These are phyloP conservation scores for Chaunax sp. DNA, from an alignment of 2,797 vertebrate genomes.

Conservation along the genomic window DNA sequence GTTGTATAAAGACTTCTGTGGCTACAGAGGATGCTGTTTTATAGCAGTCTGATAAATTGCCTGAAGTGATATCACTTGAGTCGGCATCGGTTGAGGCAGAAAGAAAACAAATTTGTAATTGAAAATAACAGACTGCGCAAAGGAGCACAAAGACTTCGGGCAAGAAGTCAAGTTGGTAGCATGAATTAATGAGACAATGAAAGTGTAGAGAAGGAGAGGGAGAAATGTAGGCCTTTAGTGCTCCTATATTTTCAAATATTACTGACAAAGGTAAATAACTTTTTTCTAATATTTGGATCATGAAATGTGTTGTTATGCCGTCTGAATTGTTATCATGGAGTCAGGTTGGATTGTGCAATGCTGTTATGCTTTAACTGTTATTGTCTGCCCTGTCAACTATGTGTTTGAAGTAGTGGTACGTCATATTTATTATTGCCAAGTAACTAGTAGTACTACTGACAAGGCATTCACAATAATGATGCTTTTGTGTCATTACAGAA, in stretches of 20 bases:
- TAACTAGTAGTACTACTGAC: background rate
- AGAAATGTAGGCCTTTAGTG: background rate
- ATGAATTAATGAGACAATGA: no score
- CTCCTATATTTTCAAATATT: background rate
- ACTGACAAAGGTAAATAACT: background rate
- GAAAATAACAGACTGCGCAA: no score
- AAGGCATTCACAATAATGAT: background rate
- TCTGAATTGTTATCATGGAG: background rate
- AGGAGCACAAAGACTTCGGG: no score
- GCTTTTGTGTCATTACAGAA: constrained; percentile 71
- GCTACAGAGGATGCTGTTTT: no score
- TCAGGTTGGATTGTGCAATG: background rate
- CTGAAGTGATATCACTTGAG: background rate
- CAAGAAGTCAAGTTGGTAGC: no score
- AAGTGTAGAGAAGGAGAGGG: no score
- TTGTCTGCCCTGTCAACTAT: background rate
- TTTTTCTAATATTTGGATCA: background rate
- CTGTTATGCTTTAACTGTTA: background rate
- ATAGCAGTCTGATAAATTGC: background rate
- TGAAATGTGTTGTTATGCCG: background rate
- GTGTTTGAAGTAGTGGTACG: background rate
- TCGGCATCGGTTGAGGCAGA: background rate
- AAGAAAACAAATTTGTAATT: background rate
- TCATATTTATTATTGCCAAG: constrained; percentile 1
- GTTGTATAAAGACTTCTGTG: background rate